Base-by-base conservation (phyloP, 2,888 invertebrate species). In the Ceramica pisi region DNA sequence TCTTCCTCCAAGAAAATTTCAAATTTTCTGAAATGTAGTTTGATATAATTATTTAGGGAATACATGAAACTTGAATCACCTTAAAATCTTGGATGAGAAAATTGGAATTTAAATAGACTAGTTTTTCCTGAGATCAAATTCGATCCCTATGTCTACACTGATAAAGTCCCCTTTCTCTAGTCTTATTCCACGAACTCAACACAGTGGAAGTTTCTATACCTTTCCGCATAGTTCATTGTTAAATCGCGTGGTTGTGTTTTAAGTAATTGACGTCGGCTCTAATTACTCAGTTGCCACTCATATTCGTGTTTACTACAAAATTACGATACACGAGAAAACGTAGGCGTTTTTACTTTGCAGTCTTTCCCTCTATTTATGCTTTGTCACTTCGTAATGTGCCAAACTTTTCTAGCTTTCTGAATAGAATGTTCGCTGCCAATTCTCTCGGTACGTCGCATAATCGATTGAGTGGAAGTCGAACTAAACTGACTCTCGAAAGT, bases 181-280 rank as follows among this genome's bases (percentile, higher is more conserved):
- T 19, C 8, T n/a, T 41, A 23, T 56, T 56, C n/a, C 12, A 23
- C 35, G 14, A 38, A 53, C n/a, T 14, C 9, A 60, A 10, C 23
- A 41, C 38, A 21, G 66, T 60, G 63, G 38, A 75, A 68, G 67
- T 70, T 73, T 76, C 61, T 67, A 67, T 80, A 84, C 48, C 84
- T 86, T 86, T 81, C 79, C 81, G 76, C 81, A 64, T 81, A 86
- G 87, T 87, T 89, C 88, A 89, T 91, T 90, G 90, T 91, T 88
- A 88, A 89, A 91, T 91, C 89, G 90, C 89, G 89, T 90, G 90
- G 89, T 87, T 86, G 84, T 88, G 86, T 90, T 88, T 82, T 84
- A 86, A 86, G 89, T 90, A 90, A 92, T 91, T 90, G 89, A 82
- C 84, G 87, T 85, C 78, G 85, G 86, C 84, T 80, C 85, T 90